These are phyloP conservation scores for Neoniphon sammara DNA, from an alignment of 2,797 vertebrate genomes.

Conservation along the genomic window DNA sequence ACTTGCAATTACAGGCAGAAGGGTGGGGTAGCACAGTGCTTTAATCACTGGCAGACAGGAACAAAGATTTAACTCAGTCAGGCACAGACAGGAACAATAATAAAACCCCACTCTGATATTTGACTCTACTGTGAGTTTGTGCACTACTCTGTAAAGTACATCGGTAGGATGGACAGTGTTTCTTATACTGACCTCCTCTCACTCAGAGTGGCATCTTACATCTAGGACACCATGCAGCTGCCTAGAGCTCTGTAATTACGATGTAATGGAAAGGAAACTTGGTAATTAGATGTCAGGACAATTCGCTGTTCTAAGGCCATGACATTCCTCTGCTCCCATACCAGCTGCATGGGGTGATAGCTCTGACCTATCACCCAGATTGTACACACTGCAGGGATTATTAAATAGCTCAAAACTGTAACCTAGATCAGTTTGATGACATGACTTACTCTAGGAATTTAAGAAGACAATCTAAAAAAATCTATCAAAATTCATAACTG, in stretches of 20 bases:
- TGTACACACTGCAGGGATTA: conserved; percentile 7
- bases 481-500: not conserved
- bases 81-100: not conserved
- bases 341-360: conserved; percentile 61
- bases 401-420: not conserved
- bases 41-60: too few species aligned
- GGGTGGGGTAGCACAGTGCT: too few species aligned
- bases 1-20: too few species aligned
- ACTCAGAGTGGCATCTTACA: conserved; percentile 35
- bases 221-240: conserved; percentile 69
- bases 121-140: not conserved
- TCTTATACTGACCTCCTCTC: conserved; percentile 38
- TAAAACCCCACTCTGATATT: not conserved
- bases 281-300: conserved; percentile 76
- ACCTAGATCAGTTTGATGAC: conserved; percentile 12
- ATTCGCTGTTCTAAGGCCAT: conserved; percentile 57
- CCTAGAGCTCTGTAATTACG: conserved; percentile 70
- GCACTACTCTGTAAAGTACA: not conserved
- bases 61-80: too few species aligned
- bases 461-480: not conserved
- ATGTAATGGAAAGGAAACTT: conserved; percentile 61
- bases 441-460: conserved; percentile 8
- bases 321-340: conserved; percentile 56
- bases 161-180: conserved; percentile 17
- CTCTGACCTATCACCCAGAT: conserved; percentile 13